These are phyloP conservation scores for Ectobius pallidus DNA, from an alignment of 2,888 invertebrate genomes.

Conservation along the genomic window DNA sequence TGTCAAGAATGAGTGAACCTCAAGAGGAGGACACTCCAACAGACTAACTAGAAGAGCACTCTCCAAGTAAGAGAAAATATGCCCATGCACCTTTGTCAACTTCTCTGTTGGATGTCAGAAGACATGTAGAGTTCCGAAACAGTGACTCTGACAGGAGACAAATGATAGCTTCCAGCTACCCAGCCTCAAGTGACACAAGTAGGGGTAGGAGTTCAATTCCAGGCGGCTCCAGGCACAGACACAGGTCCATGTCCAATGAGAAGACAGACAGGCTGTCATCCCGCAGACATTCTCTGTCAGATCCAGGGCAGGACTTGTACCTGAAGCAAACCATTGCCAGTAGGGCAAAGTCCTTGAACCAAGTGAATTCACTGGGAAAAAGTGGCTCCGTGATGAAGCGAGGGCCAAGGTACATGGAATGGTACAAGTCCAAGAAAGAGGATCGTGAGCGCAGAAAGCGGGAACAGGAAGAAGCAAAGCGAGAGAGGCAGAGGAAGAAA, in stretches of 20 bases:
- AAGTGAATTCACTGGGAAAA: neutral
- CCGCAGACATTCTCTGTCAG: conserved; percentile 20
- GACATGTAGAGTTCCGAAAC: neutral
- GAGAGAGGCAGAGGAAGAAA: conserved; percentile 37
- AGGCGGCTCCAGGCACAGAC: neutral
- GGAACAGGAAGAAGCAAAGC: conserved; percentile 53
- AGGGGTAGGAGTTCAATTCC: neutral
- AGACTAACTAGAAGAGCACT: conserved; percentile 32
- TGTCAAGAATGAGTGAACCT: neutral
- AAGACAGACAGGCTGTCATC: neutral
- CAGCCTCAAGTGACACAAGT: neutral
- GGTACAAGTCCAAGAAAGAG: conserved; percentile 71
- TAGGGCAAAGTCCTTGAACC: conserved; percentile 17
- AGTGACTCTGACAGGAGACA: neutral
- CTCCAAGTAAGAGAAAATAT: neutral
- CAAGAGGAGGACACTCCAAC: conserved; percentile 16
- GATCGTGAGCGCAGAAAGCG: conserved; percentile 55
- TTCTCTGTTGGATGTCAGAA: neutral
- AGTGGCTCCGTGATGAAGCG: conserved; percentile 46
- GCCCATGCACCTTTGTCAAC: neutral
- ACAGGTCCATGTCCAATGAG: neutral
- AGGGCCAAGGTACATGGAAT: conserved; percentile 74
- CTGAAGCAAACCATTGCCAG: conserved; percentile 11
- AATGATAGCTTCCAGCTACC: no score
- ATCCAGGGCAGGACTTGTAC: neutral